Percentiles rank a stretch among this genome's conserved stretches.
These are phyloP conservation scores for Syngnathus scovelli DNA, from an alignment of 2,113 vertebrate genomes.

Conservation along the genomic window DNA sequence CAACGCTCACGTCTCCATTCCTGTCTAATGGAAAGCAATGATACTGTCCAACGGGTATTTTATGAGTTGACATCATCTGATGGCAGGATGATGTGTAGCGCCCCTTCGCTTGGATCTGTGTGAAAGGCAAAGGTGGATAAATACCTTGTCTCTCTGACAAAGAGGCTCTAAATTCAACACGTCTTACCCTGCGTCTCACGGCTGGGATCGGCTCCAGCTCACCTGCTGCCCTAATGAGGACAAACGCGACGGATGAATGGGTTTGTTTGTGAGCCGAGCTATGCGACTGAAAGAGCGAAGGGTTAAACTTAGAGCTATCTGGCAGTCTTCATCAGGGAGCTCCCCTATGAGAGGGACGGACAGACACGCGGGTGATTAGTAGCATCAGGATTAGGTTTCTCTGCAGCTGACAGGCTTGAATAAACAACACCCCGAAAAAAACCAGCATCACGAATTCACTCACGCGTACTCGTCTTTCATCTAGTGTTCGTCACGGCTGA, in stretches of 20 bases:
- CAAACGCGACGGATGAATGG: neutral
- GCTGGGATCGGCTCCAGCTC: neutral
- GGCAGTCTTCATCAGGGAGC: slow-evolving; percentile 19
- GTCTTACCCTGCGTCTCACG: neutral
- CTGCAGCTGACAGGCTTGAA: slow-evolving; percentile 30
- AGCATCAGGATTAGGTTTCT: slow-evolving; percentile 46
- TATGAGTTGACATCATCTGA: neutral
- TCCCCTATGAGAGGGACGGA: slow-evolving; percentile 36
- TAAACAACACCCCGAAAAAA: slow-evolving; percentile 27
- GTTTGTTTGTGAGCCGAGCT: neutral
- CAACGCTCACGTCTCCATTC: neutral
- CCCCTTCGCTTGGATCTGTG: neutral
- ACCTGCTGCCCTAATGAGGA: neutral
- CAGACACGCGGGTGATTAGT: slow-evolving; percentile 23
- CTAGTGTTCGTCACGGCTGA: neutral
- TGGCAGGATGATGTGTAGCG: neutral
- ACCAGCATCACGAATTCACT: slow-evolving; percentile 17
- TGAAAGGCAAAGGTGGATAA: neutral
- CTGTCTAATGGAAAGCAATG: neutral
- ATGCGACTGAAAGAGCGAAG: slow-evolving; percentile 8
- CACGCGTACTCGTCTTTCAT: neutral
- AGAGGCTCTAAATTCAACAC: neutral
- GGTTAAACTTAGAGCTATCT: slow-evolving; percentile 37
- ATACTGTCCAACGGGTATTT: neutral
- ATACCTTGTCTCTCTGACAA: neutral